phyloP scores from a whole-genome alignment of 1,140 invertebrate genomes.

The Halictus rubicundus region DNA sequence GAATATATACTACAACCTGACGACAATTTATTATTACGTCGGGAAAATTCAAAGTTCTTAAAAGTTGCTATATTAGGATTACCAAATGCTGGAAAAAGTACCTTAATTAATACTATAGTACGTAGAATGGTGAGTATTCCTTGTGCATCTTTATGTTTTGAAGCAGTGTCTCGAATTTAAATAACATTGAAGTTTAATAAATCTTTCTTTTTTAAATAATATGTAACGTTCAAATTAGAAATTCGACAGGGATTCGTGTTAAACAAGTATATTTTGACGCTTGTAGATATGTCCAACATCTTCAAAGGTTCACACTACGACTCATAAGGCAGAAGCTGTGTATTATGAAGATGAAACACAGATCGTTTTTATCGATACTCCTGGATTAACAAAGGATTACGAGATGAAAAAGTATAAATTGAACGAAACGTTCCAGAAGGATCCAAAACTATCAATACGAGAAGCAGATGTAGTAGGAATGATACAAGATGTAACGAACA shows the following conservation, averaged over 20 bases:
- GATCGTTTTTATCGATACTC: slow-evolving; percentile 93
- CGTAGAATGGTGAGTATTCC: slow-evolving; percentile 85
- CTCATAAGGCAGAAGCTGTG: slow-evolving; percentile 86
- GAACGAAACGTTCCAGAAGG: slow-evolving; percentile 84
- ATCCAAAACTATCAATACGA: slow-evolving; percentile 84
- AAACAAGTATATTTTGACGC: neutral
- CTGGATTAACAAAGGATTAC: slow-evolving; percentile 86
- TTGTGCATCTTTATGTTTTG: neutral
- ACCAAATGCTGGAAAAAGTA: slow-evolving; percentile 97
- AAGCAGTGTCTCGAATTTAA: too few species aligned
- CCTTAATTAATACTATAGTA: slow-evolving; percentile 92
- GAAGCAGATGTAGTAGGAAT: slow-evolving; percentile 92
- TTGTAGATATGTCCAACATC: slow-evolving; percentile 91
- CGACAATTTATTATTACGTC: slow-evolving; percentile 4
- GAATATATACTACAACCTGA: neutral
- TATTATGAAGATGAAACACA: slow-evolving; percentile 88
- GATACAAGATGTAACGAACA: slow-evolving; percentile 90
- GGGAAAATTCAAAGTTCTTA: slow-evolving; percentile 79
- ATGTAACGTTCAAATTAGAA: neutral
- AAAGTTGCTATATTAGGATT: slow-evolving; percentile 93
- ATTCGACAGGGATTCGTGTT: too few species aligned
- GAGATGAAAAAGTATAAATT: slow-evolving; percentile 87
- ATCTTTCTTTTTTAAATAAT: neutral
- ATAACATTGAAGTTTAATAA: too few species aligned
- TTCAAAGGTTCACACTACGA: slow-evolving; percentile 94